A percentile compares a stretch with the other conserved stretches of the same genome.
Evolutionary conservation across 2,113 vertebrate species (phyloP).

Genomic region (Manacus vitellinus): DNA sequence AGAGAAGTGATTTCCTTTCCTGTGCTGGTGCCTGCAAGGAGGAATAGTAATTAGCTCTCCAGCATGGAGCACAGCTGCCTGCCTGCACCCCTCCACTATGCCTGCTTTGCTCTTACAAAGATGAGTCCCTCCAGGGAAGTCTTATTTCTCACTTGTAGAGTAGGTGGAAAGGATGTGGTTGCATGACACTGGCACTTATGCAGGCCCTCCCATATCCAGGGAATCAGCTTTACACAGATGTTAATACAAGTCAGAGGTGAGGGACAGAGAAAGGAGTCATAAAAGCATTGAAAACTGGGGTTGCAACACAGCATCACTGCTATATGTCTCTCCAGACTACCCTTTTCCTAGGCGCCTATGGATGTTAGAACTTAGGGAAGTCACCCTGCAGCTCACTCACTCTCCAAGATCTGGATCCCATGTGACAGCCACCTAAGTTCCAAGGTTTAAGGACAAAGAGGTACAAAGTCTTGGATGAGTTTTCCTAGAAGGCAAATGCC

Average conservation of each 20-base stretch:
- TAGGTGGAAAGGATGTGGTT: not conserved
- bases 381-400: not conserved
- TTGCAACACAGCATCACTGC: not conserved
- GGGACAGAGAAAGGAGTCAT: not conserved
- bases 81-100: not conserved
- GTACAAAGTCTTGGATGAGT: not conserved
- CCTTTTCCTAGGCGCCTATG: not conserved
- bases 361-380: not conserved
- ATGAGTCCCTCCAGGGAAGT: not conserved
- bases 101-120: not conserved
- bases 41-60: slow-evolving; percentile 35
- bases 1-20: slow-evolving; percentile 13
- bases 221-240: not conserved
- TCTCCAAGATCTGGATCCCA: not conserved
- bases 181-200: rapidly evolving
- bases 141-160: not conserved
- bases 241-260: not conserved
- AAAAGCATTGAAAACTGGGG: not conserved
- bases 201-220: not conserved
- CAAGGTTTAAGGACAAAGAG: not conserved
- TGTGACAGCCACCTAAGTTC: not conserved
- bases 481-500: not conserved
- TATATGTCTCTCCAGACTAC: not conserved
- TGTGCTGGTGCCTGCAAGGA: slow-evolving; percentile 24
- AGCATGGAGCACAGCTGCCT: slow-evolving; percentile 15